These are phyloP conservation scores for Tridacna crocea DNA, from an alignment of 2,888 invertebrate genomes.

Conservation along the genomic window DNA sequence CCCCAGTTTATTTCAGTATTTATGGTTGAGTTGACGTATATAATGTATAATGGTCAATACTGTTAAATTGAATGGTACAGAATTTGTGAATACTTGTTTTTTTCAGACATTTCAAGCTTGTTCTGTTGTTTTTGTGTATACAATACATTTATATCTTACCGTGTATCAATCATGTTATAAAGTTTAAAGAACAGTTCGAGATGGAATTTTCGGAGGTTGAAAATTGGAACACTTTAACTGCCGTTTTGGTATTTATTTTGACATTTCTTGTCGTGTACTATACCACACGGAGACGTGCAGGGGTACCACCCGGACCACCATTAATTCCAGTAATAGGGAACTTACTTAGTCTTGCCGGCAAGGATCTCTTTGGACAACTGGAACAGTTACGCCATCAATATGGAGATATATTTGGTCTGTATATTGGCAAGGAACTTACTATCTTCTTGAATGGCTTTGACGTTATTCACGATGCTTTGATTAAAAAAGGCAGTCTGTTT, in stretches of 20 bases:
- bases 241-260: conserved; percentile 37
- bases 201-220: too few species aligned
- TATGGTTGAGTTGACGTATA: too few species aligned
- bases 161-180: too few species aligned
- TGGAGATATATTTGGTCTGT: conserved; percentile 49
- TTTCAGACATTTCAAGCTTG: too few species aligned
- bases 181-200: too few species aligned
- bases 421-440: conserved; percentile 41
- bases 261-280: conserved; percentile 37
- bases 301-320: conserved; percentile 49
- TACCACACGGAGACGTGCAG: conserved; percentile 33
- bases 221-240: conserved; percentile 10
- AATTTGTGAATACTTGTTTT: too few species aligned
- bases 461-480: conserved; percentile 45
- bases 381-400: conserved; percentile 33
- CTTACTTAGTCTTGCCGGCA: conserved; percentile 34
- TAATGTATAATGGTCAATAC: too few species aligned
- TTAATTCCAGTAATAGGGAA: conserved; percentile 53
- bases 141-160: too few species aligned
- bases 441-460: conserved; percentile 53
- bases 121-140: too few species aligned
- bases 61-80: too few species aligned
- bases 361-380: conserved; percentile 24
- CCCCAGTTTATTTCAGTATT: too few species aligned
- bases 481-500: conserved; percentile 49